A percentile compares a stretch with the other conserved stretches of the same genome.
These are phyloP conservation scores for Trididemnum nubilum DNA, from an alignment of 23 tunicate genomes.

Conservation along the genomic window DNA sequence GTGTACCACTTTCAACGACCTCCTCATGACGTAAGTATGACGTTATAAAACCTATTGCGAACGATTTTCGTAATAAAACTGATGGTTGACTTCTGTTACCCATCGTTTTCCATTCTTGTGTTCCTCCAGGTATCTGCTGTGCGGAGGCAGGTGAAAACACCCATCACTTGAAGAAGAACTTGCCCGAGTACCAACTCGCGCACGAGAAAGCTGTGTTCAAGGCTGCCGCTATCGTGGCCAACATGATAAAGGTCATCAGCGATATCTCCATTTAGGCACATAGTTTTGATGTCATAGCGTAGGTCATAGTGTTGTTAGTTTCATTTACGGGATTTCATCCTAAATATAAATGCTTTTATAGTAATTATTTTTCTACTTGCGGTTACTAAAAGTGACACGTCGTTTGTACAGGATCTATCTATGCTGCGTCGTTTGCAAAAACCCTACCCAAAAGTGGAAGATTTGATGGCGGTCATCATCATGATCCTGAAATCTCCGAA, in stretches of 20 bases:
- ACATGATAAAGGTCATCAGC: constrained; percentile 78
- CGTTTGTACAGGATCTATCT: constrained; percentile 67
- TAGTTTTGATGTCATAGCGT: too few species aligned
- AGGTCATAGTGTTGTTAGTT: too few species aligned
- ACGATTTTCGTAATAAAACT: too few species aligned
- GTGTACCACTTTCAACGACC: constrained; percentile 64
- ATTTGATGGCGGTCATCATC: constrained; percentile 90
- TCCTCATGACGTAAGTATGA: constrained; percentile 68
- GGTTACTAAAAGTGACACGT: too few species aligned
- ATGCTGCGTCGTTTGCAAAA: constrained; percentile 74
- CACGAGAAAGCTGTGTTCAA: constrained; percentile 94
- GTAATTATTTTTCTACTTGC: too few species aligned
- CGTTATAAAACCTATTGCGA: too few species aligned
- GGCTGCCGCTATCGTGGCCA: constrained; percentile 87
- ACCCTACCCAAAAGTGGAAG: constrained; percentile 85
- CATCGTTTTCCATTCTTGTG: too few species aligned
- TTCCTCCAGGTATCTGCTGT: constrained; percentile 90
- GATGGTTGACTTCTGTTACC: too few species aligned
- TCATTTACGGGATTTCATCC: too few species aligned
- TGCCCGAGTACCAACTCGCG: constrained; percentile 84
- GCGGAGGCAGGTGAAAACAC: constrained; percentile 62
- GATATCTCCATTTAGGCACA: constrained; percentile 76
- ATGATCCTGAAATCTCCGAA: constrained; percentile 93
- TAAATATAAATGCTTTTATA: too few species aligned
- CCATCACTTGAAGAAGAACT: constrained; percentile 71